Evolutionary conservation across 2,797 vertebrate species (phyloP).

Genomic region (Clamator glandarius): DNA sequence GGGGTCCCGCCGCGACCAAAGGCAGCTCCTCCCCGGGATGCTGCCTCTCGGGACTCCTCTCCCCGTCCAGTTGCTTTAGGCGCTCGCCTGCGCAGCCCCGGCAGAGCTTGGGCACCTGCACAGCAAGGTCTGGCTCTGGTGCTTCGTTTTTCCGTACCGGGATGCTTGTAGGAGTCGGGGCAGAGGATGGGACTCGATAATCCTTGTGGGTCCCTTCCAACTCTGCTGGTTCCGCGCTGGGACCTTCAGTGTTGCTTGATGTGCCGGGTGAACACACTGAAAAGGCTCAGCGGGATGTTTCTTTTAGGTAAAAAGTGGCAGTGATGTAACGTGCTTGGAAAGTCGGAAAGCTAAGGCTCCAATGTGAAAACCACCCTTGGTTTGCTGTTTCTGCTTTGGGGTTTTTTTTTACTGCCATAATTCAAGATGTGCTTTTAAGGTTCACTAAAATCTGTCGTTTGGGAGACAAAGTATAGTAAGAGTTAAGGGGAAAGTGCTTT

Average conservation of each 20-base stretch:
- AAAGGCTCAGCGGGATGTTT: background rate
- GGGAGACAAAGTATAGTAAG: background rate
- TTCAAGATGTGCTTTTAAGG: accelerated
- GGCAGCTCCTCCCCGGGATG: accelerated
- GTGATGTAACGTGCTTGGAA: accelerated
- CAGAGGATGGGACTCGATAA: background rate
- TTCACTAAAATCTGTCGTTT: background rate
- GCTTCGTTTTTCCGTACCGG: accelerated
- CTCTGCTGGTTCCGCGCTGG: too few relatives aligned
- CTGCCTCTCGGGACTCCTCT: background rate
- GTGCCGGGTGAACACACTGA: too few relatives aligned
- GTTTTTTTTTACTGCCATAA: accelerated
- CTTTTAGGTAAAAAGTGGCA: background rate
- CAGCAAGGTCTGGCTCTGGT: accelerated
- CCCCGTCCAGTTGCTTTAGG: too few relatives aligned
- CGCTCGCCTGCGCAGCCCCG: accelerated
- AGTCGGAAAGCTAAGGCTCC: background rate
- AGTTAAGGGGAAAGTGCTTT: background rate
- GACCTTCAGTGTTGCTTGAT: accelerated
- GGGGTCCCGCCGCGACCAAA: background rate
- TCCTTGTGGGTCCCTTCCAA: too few relatives aligned
- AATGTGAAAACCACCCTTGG: accelerated
- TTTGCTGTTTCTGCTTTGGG: background rate
- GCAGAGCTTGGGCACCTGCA: too few relatives aligned
- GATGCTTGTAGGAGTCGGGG: background rate